These are phyloP conservation scores for Homarus gammarus DNA, from an alignment of 2,888 invertebrate species.

Conservation along the genomic window DNA sequence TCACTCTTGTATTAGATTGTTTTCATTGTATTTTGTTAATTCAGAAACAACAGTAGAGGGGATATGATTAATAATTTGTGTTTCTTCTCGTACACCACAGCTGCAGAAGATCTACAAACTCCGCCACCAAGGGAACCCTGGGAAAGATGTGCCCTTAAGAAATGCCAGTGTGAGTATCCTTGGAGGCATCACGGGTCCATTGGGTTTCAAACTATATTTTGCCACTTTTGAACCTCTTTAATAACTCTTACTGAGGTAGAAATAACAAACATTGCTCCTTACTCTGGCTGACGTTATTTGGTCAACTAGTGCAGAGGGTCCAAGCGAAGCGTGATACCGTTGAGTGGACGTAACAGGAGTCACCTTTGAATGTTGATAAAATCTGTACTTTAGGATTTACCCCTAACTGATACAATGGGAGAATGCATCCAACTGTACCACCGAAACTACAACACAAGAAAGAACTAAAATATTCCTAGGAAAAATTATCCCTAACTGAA, in stretches of 20 bases:
- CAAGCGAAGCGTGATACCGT: neutral
- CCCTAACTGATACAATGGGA: no score
- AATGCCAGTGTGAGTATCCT: neutral
- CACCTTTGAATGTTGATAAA: no score
- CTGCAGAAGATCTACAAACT: neutral
- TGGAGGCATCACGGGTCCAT: neutral
- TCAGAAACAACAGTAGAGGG: neutral
- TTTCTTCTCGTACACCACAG: neutral
- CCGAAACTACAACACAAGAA: no score
- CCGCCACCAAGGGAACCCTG: neutral
- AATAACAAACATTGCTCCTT: neutral
- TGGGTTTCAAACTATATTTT: neutral
- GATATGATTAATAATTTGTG: no score
- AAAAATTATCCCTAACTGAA: no score
- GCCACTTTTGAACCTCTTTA: no score
- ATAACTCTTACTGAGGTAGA: no score
- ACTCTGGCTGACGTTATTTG: neutral
- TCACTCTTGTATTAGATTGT: neutral
- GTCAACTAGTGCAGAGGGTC: conserved; percentile 6
- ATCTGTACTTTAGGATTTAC: no score
- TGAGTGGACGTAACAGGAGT: no score
- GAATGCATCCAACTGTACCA: no score
- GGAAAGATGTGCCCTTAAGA: neutral
- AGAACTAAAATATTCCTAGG: no score
- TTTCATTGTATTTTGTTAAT: neutral